These are phyloP conservation scores for Rostratula benghalensis DNA, from an alignment of 2,113 vertebrate genomes.

Conservation along the genomic window DNA sequence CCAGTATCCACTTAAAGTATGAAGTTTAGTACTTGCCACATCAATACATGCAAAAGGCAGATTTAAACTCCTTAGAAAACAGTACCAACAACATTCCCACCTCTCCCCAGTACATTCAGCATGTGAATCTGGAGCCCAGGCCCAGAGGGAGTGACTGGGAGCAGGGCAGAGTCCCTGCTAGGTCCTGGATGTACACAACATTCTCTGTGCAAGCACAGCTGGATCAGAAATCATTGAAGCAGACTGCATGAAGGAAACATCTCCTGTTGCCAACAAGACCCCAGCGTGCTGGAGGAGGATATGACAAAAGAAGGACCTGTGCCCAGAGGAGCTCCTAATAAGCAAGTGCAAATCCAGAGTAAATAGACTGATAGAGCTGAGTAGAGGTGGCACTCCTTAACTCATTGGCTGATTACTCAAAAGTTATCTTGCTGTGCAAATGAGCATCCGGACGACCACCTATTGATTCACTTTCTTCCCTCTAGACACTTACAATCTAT, in stretches of 20 bases:
- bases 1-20: neutral
- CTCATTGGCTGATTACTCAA: conserved; percentile 36
- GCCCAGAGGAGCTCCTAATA: neutral
- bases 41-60: neutral
- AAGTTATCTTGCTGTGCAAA: conserved; percentile 54
- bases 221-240: neutral
- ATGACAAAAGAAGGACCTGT: neutral
- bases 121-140: neutral
- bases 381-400: neutral
- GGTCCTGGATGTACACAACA: neutral
- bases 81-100: neutral
- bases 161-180: neutral
- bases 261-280: neutral
- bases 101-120: neutral
- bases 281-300: neutral
- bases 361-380: neutral
- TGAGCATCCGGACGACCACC: conserved; percentile 49
- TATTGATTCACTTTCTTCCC: conserved; percentile 50
- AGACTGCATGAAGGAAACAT: neutral
- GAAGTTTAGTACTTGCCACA: neutral
- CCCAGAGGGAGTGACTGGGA: neutral
- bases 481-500: conserved; percentile 49
- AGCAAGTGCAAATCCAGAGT: neutral
- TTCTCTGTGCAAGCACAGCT: neutral
- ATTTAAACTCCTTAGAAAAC: neutral